Conservation (phyloP, 2,797 vertebrate species). For the Luscinia megarhynchos region DNA sequence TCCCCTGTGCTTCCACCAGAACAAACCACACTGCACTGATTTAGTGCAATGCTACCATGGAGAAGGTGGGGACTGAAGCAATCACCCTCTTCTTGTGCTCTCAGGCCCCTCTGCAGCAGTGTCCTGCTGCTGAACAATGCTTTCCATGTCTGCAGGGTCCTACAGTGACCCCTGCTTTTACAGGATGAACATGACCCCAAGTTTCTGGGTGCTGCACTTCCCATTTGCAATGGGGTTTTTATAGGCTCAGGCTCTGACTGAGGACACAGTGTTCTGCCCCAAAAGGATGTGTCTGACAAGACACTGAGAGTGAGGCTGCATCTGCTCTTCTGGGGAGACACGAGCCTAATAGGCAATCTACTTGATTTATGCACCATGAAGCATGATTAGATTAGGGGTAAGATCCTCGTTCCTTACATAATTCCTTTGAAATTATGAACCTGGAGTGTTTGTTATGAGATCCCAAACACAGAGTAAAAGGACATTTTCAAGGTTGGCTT, state of each 20-base stretch:
- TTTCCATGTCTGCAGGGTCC: not conserved
- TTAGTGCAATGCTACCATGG: not conserved
- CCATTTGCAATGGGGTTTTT: not conserved
- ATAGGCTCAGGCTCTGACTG: not conserved
- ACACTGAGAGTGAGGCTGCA: not conserved
- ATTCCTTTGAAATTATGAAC: slow-evolving; percentile 15
- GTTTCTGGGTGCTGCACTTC: not conserved
- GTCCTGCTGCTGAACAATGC: not conserved
- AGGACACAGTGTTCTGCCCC: not conserved
- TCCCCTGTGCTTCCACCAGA: not conserved
- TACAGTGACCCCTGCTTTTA: not conserved
- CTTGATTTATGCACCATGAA: slow-evolving; percentile 57
- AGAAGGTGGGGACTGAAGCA: not conserved
- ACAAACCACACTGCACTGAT: not conserved
- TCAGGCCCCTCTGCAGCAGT: not conserved
- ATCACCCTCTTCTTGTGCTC: not conserved
- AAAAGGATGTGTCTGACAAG: not conserved
- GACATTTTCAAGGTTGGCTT: slow-evolving; percentile 1
- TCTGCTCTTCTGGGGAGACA: slow-evolving; percentile 27
- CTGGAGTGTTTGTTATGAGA: not conserved
- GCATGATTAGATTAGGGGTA: not conserved
- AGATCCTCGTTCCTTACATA: slow-evolving; percentile 21
- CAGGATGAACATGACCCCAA: not conserved
- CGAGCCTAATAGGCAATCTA: slow-evolving; percentile 39
- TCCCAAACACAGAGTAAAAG: slow-evolving; percentile 7